Evolutionary conservation across 2,888 invertebrate genomes (phyloP).

Genomic region (Nemurella pictetii): DNA sequence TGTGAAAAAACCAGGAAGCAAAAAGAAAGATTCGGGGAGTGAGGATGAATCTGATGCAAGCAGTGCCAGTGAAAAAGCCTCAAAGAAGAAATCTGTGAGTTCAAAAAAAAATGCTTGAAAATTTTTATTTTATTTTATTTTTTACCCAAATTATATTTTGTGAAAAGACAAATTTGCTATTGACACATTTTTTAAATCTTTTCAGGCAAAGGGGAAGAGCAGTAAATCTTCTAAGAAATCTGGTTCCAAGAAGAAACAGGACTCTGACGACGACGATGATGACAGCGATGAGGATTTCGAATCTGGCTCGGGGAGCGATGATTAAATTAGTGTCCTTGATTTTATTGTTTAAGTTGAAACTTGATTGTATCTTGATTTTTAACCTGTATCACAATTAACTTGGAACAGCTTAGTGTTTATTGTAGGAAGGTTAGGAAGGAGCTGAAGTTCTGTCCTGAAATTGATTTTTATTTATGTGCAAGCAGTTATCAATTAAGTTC

Average conservation of each 20-base stretch:
- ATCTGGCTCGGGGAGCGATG: slow-evolving; percentile 37
- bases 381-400: too few species aligned
- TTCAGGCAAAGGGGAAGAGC: background rate
- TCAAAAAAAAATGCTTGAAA: background rate
- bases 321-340: too few species aligned
- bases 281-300: slow-evolving; percentile 27
- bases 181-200: background rate
- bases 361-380: too few species aligned
- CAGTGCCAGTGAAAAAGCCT: slow-evolving; percentile 44
- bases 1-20: slow-evolving; percentile 26
- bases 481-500: too few species aligned
- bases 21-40: slow-evolving; percentile 45
- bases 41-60: slow-evolving; percentile 50
- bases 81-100: background rate
- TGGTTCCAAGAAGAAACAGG: background rate
- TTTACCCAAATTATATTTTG: too few species aligned
- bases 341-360: too few species aligned
- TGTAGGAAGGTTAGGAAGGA: too few species aligned
- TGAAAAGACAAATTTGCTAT: too few species aligned
- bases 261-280: background rate
- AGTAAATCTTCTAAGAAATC: background rate
- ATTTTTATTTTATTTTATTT: background rate
- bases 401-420: too few species aligned
- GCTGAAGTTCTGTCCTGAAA: too few species aligned
- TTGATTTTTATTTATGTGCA: too few species aligned